phyloP scores from a whole-genome alignment of 23 tunicate genomes.

The Halocynthia roretzi region DNA sequence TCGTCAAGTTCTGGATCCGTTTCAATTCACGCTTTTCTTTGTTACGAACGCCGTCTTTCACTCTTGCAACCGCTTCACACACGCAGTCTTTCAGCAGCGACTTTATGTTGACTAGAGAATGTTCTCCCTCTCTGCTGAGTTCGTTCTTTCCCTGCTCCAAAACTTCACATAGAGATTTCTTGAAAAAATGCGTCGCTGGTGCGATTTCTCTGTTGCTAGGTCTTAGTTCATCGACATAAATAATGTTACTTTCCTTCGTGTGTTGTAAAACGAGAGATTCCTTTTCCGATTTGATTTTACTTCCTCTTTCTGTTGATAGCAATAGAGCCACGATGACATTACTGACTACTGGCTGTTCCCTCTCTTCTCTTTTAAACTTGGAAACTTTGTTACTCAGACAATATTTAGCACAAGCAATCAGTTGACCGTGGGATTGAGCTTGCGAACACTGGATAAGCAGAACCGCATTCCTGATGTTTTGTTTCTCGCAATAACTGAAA shows the following conservation, averaged over 20 bases:
- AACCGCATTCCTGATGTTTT: neutral
- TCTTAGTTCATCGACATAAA: slow-evolving; percentile 63
- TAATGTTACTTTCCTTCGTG: slow-evolving; percentile 24
- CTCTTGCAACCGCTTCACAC: slow-evolving; percentile 39
- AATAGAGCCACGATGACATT: slow-evolving; percentile 41
- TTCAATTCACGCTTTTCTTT: slow-evolving; percentile 25
- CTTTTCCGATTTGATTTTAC: neutral
- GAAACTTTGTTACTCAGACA: slow-evolving; percentile 34
- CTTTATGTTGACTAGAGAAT: slow-evolving; percentile 10
- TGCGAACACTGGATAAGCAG: slow-evolving; percentile 65
- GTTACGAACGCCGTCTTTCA: slow-evolving; percentile 20
- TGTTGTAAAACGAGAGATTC: slow-evolving; percentile 40
- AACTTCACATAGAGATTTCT: slow-evolving; percentile 28
- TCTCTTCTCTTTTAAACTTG: neutral
- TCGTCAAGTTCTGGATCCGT: slow-evolving; percentile 34
- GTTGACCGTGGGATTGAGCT: slow-evolving; percentile 29
- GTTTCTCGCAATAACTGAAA: slow-evolving; percentile 13
- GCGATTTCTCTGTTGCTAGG: slow-evolving; percentile 35
- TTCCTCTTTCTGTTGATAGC: slow-evolving; percentile 49
- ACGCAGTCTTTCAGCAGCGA: slow-evolving; percentile 31
- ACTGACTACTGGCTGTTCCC: neutral
- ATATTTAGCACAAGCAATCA: slow-evolving; percentile 53
- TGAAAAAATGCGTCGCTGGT: slow-evolving; percentile 23
- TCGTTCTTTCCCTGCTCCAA: slow-evolving; percentile 18
- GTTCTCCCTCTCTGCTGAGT: neutral